phyloP scores from a whole-genome alignment of 1,140 invertebrate genomes.

The Cheumatopsyche charites region DNA sequence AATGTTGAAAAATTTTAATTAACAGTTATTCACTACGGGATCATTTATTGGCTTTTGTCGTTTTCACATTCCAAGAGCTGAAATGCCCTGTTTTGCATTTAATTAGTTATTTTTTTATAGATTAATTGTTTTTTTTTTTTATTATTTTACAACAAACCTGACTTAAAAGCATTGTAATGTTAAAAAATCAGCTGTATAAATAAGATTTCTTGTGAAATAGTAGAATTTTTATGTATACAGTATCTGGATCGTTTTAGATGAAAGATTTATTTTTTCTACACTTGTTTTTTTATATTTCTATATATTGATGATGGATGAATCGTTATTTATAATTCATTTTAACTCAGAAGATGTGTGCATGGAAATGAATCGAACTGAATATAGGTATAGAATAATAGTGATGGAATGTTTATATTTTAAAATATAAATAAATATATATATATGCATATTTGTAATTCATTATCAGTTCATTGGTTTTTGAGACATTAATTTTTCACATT shows the following conservation, averaged over 20 bases:
- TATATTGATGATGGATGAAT: conserved; percentile 33
- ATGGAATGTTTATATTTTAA: conserved; percentile 26
- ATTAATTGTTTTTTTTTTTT: too few relatives aligned
- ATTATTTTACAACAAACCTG: conserved; percentile 40
- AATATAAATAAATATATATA: conserved; percentile 1
- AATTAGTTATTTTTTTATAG: conserved; percentile 9
- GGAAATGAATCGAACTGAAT: conserved; percentile 25
- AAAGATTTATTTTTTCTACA: conserved; percentile 48
- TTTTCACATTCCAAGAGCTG: conserved; percentile 43
- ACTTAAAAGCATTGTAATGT: conserved; percentile 41
- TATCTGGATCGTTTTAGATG: conserved; percentile 38
- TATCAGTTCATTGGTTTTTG: neutral
- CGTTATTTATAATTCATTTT: conserved; percentile 45
- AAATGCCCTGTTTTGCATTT: conserved; percentile 17
- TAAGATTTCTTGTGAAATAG: neutral
- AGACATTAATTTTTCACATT: conserved; percentile 31
- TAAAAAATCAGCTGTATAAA: conserved; percentile 22
- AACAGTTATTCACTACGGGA: neutral
- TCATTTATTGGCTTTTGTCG: conserved; percentile 15
- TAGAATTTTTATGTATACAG: conserved; percentile 41
- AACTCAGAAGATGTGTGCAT: conserved; percentile 35
- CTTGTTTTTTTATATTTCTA: conserved; percentile 39
- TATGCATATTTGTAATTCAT: conserved; percentile 25
- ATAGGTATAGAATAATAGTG: conserved; percentile 18
- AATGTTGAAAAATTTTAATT: conserved; percentile 41